A percentile compares a stretch with the other conserved stretches of the same genome.
Conservation (phyloP, 2,797 vertebrate species). For the Staurois parvus region DNA sequence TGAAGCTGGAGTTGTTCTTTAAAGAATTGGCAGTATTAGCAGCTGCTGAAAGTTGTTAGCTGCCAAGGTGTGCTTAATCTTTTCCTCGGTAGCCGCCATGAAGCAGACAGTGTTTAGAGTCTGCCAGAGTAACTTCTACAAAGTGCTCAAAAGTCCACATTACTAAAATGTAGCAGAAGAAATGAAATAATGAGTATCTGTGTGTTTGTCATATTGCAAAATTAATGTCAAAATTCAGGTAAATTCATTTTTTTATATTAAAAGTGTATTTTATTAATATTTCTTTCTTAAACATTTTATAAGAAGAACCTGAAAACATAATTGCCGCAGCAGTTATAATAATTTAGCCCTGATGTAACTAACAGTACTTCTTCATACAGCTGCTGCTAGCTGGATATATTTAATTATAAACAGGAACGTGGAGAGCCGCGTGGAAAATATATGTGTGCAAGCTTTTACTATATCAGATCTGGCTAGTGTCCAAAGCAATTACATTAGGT, state of each 20-base stretch:
- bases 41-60: neutral
- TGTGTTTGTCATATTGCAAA: neutral
- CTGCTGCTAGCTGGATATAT: conserved; percentile 45
- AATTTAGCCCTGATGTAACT: conserved; percentile 42
- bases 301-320: neutral
- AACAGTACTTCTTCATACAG: conserved; percentile 40
- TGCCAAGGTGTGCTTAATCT: neutral
- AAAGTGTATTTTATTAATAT: neutral
- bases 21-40: neutral
- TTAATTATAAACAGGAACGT: conserved; percentile 59
- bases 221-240: neutral
- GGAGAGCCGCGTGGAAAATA: conserved; percentile 51
- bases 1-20: neutral
- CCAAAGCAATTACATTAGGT: conserved; percentile 56
- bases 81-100: neutral
- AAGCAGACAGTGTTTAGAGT: neutral
- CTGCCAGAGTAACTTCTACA: neutral
- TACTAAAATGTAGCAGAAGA: neutral
- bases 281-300: neutral
- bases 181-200: neutral
- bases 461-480: conserved; percentile 47
- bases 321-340: conserved; percentile 11
- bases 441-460: conserved; percentile 54
- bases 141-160: neutral
- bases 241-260: neutral